These are phyloP conservation scores for Carabus problematicus DNA, from an alignment of 2,888 invertebrate genomes.

Conservation along the genomic window DNA sequence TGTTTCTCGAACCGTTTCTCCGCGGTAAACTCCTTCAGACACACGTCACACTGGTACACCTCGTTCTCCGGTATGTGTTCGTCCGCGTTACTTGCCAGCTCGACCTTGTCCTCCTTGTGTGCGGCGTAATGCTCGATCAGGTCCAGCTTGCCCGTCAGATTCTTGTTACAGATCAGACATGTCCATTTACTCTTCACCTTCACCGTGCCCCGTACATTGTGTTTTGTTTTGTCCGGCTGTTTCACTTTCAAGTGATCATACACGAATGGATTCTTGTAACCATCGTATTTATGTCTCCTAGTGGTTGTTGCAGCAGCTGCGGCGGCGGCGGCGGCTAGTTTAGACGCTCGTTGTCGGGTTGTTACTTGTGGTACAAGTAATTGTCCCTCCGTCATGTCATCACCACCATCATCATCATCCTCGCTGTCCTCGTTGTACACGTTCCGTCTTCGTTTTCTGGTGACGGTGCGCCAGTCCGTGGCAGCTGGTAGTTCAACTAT, in stretches of 20 bases:
- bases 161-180: constrained; percentile 48
- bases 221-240: neutral
- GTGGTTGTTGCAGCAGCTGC: no score
- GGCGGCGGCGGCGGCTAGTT: no score
- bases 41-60: constrained; percentile 53
- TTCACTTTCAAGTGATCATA: constrained; percentile 27
- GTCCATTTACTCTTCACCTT: constrained; percentile 34
- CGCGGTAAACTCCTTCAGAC: constrained; percentile 54
- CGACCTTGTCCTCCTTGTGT: constrained; percentile 37
- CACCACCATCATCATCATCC: constrained; percentile 19
- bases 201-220: constrained; percentile 13
- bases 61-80: constrained; percentile 25
- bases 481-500: constrained; percentile 40
- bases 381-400: neutral
- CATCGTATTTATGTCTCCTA: constrained; percentile 24
- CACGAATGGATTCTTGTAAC: constrained; percentile 37
- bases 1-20: constrained; percentile 54
- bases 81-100: constrained; percentile 17
- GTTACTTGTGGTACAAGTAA: constrained; percentile 1
- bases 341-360: constrained; percentile 11
- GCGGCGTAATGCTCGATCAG: constrained; percentile 47
- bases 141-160: constrained; percentile 46
- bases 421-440: neutral
- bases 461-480: constrained; percentile 16
- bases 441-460: neutral